These are phyloP conservation scores for Simalia tracyae DNA, from an alignment of 2,797 vertebrate species.

Conservation along the genomic window DNA sequence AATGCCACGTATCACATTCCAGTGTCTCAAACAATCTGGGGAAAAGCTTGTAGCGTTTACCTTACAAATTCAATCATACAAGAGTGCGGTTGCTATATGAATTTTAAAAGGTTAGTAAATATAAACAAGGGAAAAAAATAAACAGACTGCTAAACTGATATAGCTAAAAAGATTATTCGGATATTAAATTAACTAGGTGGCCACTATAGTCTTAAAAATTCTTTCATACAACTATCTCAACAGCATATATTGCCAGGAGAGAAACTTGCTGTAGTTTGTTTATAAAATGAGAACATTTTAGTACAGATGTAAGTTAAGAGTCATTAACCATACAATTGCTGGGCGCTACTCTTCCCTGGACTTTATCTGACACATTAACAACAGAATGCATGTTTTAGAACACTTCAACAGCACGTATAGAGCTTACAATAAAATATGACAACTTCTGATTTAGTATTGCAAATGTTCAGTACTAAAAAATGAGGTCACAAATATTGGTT, in stretches of 20 bases:
- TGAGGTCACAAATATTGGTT: not conserved
- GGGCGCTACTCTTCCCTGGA: not conserved
- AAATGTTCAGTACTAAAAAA: not conserved
- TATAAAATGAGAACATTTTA: slow-evolving; percentile 52
- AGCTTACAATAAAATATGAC: not conserved
- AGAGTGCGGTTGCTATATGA: slow-evolving; percentile 20
- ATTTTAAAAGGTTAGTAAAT: slow-evolving; percentile 37
- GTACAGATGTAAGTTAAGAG: slow-evolving; percentile 47
- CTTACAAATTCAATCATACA: slow-evolving; percentile 50
- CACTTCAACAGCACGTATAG: not conserved
- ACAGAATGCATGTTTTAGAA: not conserved
- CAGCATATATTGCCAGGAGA: slow-evolving; percentile 46
- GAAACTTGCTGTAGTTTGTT: slow-evolving; percentile 46
- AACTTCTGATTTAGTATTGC: slow-evolving; percentile 1
- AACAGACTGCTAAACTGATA: slow-evolving; percentile 47
- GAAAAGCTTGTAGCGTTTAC: slow-evolving; percentile 56
- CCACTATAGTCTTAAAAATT: slow-evolving; percentile 52
- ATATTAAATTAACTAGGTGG: slow-evolving; percentile 32
- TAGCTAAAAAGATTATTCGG: slow-evolving; percentile 49
- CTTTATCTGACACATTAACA: not conserved
- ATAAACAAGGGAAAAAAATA: not conserved
- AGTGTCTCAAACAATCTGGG: slow-evolving; percentile 64
- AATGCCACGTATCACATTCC: slow-evolving; percentile 91
- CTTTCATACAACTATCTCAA: slow-evolving; percentile 51
- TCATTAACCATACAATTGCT: slow-evolving; percentile 54